A percentile compares a stretch with the other conserved stretches of the same genome.
Conservation (phyloP, 1,140 invertebrate genomes). For the Arctopsyche grandis region DNA sequence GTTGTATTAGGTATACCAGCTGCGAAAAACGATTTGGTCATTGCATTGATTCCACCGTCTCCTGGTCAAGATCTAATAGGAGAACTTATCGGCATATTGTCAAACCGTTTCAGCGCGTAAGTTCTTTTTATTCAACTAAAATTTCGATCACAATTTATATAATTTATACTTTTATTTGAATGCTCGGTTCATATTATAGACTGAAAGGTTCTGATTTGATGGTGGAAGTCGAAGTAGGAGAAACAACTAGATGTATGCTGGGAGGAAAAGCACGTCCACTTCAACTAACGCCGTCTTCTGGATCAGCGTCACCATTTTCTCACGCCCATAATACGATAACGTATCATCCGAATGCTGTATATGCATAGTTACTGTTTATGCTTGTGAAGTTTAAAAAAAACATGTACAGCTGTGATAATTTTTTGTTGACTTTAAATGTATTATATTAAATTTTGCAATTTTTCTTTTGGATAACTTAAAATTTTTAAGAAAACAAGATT, state of each 20-base stretch:
- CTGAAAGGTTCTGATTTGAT: conserved; percentile 58
- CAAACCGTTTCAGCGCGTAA: conserved; percentile 79
- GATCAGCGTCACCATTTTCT: conserved; percentile 58
- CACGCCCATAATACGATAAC: conserved; percentile 65
- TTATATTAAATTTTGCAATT: conserved; percentile 11
- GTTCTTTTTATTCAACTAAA: conserved; percentile 57
- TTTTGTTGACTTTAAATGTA: conserved; percentile 20
- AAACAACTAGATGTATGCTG: conserved; percentile 62
- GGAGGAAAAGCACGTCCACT: conserved; percentile 62
- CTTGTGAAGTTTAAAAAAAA: conserved; percentile 2
- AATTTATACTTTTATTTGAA: no score
- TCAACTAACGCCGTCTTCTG: conserved; percentile 54
- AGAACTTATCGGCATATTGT: conserved; percentile 88
- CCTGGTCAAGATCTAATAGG: conserved; percentile 79
- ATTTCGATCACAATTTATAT: no score
- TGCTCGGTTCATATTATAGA: conserved; percentile 55
- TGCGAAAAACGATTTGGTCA: conserved; percentile 91
- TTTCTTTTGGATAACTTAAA: conserved; percentile 1
- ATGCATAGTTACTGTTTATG: conserved; percentile 55
- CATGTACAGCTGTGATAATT: conserved; percentile 25
- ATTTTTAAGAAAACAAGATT: neutral
- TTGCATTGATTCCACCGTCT: conserved; percentile 70
- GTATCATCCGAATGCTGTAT: conserved; percentile 62
- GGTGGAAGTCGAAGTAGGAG: conserved; percentile 63
- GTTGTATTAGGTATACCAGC: conserved; percentile 88